Percentiles rank a stretch among this genome's conserved stretches.
Conservation (phyloP, 2,888 invertebrate genomes). For the Drosophila kambysellisi region DNA sequence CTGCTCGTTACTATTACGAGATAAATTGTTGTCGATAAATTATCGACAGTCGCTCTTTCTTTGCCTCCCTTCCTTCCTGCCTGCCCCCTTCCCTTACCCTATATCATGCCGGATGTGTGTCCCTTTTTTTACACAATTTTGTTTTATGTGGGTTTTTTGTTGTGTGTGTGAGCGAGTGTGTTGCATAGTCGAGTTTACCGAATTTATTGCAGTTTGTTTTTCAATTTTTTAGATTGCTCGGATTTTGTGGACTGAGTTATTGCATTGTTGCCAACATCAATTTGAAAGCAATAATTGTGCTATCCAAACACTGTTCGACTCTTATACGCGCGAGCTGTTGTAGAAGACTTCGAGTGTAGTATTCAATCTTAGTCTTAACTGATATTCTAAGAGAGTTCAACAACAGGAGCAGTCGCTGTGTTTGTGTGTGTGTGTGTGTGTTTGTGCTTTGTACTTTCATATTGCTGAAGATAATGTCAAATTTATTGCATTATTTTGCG, state of each 20-base stretch:
- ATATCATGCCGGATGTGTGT: slow-evolving; percentile 49
- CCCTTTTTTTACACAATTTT: slow-evolving; percentile 28
- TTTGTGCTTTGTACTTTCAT: slow-evolving; percentile 44
- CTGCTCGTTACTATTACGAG: slow-evolving; percentile 74
- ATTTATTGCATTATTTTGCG: slow-evolving; percentile 80
- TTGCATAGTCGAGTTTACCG: slow-evolving; percentile 26
- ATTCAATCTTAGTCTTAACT: not conserved
- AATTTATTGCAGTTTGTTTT: slow-evolving; percentile 82
- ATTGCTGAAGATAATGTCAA: slow-evolving; percentile 79
- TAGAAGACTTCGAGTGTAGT: not conserved
- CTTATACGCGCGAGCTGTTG: not conserved
- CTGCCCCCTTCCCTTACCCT: not conserved
- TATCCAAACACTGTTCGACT: slow-evolving; percentile 13
- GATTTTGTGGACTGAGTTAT: slow-evolving; percentile 62
- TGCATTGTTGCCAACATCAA: slow-evolving; percentile 44
- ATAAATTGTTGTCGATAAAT: slow-evolving; percentile 84
- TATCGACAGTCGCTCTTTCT: slow-evolving; percentile 71
- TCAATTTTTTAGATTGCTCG: slow-evolving; percentile 70
- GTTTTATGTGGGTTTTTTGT: slow-evolving; percentile 34
- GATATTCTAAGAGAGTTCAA: not conserved
- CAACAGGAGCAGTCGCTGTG: not conserved
- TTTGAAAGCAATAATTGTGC: slow-evolving; percentile 59
- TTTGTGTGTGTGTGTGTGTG: not conserved
- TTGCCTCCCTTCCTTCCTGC: slow-evolving; percentile 21
- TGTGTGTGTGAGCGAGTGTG: not conserved